Evolutionary conservation across 2,113 vertebrate species (phyloP).

Genomic region (Pomatorhinus ruficollis): DNA sequence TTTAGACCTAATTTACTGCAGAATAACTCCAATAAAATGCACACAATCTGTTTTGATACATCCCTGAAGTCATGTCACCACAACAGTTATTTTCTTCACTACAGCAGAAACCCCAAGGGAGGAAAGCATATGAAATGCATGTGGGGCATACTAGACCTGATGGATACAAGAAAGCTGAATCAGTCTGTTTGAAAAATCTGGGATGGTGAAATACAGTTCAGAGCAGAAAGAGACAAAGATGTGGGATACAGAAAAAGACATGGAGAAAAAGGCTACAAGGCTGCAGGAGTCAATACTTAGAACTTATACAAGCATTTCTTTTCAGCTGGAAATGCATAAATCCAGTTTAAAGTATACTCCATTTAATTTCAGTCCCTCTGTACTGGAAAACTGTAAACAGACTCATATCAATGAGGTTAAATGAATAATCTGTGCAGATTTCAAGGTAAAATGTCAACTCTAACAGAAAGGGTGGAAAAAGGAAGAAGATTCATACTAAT

Average conservation of each 20-base stretch:
- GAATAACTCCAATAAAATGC: constrained; percentile 28
- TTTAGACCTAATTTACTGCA: constrained; percentile 55
- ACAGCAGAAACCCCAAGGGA: constrained; percentile 37
- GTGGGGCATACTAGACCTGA: not conserved
- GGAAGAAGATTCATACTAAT: not conserved
- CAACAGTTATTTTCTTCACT: constrained; percentile 41
- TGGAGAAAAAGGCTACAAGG: not conserved
- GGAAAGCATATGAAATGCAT: constrained; percentile 17
- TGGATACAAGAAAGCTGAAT: constrained; percentile 27
- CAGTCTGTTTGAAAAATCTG: constrained; percentile 1
- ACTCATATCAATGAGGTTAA: not conserved
- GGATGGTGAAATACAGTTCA: not conserved
- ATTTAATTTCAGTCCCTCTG: not conserved
- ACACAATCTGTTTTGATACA: constrained; percentile 48
- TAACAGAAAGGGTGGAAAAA: not conserved
- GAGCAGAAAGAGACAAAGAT: not conserved
- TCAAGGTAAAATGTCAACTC: not conserved
- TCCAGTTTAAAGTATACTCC: not conserved
- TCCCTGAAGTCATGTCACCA: constrained; percentile 48
- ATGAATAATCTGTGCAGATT: not conserved
- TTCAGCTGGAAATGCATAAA: not conserved
- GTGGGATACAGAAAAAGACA: not conserved
- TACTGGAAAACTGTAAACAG: not conserved
- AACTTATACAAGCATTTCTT: not conserved
- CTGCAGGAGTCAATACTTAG: not conserved